phyloP scores from a whole-genome alignment of 1,140 invertebrate genomes.

The Apis laboriosa region DNA sequence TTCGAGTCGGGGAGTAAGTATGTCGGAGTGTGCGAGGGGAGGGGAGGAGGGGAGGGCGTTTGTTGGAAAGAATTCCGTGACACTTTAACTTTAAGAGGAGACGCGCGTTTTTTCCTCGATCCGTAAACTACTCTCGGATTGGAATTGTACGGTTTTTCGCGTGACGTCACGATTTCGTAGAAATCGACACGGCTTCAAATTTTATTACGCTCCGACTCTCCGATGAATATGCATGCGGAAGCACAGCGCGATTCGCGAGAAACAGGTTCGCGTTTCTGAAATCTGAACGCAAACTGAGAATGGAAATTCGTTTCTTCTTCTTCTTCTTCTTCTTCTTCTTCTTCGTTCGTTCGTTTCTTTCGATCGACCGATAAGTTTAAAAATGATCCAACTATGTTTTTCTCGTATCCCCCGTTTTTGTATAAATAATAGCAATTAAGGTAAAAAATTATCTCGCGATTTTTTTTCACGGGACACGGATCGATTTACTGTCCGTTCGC shows the following conservation, averaged over 20 bases:
- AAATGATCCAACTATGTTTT: background rate
- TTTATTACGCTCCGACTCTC: background rate
- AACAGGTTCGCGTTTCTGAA: constrained; percentile 47
- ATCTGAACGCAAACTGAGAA: constrained; percentile 26
- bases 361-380: background rate
- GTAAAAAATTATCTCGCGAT: background rate
- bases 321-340: background rate
- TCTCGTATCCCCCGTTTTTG: too few relatives aligned
- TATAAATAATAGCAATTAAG: background rate
- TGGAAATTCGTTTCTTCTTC: constrained; percentile 27
- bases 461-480: background rate
- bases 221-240: constrained; percentile 42
- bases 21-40: too few relatives aligned
- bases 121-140: background rate
- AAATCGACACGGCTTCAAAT: constrained; percentile 25
- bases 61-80: too few relatives aligned
- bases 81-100: too few relatives aligned
- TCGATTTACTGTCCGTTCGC: constrained; percentile 24
- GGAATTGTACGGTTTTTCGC: constrained; percentile 4
- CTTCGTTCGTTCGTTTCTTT: background rate
- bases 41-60: too few relatives aligned
- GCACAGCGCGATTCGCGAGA: constrained; percentile 31
- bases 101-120: background rate
- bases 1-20: background rate
- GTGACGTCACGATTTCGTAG: constrained; percentile 5